These are phyloP conservation scores for Masnerella sp. DNA, from an alignment of 2,888 invertebrate genomes.

Conservation along the genomic window DNA sequence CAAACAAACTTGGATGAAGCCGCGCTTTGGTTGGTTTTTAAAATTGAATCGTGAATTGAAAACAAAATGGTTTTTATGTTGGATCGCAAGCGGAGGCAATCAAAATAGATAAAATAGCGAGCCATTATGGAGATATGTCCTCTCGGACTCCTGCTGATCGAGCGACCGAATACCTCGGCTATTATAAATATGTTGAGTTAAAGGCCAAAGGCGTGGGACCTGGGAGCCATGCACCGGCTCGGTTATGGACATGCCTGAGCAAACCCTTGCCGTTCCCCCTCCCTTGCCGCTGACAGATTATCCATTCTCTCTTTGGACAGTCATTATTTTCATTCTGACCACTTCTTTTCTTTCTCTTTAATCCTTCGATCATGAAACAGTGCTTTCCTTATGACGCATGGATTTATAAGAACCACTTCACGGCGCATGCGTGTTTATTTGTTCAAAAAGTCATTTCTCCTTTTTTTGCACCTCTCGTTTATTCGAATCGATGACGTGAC, in stretches of 20 bases:
- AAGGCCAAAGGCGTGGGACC: constrained; percentile 70
- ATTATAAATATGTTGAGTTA: constrained; percentile 73
- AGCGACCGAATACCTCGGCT: constrained; percentile 69
- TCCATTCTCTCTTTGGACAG: constrained; percentile 60
- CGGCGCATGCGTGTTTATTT: constrained; percentile 46
- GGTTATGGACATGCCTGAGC: constrained; percentile 61
- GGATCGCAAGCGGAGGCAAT: constrained; percentile 61
- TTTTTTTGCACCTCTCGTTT: constrained; percentile 10
- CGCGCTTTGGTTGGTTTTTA: too few species aligned
- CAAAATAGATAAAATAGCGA: constrained; percentile 68
- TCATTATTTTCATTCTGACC: constrained; percentile 59
- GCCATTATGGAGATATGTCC: constrained; percentile 72
- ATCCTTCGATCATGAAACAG: constrained; percentile 58
- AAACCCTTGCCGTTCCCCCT: constrained; percentile 46
- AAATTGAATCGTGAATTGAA: constrained; percentile 41
- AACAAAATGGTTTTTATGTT: constrained; percentile 54
- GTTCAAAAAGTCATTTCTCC: constrained; percentile 22
- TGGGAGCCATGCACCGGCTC: constrained; percentile 65
- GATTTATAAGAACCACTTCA: constrained; percentile 48
- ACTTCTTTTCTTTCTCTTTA: constrained; percentile 49
- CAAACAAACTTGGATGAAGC: too few species aligned
- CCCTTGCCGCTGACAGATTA: constrained; percentile 61
- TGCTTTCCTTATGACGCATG: constrained; percentile 59
- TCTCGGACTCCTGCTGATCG: constrained; percentile 71
- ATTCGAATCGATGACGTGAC: constrained; percentile 40